These are phyloP conservation scores for Periophthalmus magnuspinnatus DNA, from an alignment of 2,797 vertebrate genomes.

Conservation along the genomic window DNA sequence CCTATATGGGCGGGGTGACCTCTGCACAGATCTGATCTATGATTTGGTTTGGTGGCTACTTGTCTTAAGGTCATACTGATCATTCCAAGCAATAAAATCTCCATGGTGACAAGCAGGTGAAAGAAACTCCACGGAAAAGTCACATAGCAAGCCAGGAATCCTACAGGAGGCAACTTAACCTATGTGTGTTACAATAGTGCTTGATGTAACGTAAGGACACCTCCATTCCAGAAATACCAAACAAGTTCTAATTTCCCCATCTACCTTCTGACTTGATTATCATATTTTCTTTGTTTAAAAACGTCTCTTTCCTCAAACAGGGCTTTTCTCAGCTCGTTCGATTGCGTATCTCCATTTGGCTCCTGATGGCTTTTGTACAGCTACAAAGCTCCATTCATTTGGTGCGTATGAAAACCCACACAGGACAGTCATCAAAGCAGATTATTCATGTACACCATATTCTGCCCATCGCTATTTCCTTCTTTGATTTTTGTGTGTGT, in stretches of 20 bases:
- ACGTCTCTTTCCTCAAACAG: conserved; percentile 29
- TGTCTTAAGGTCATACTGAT: too few species aligned
- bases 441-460: conserved; percentile 49
- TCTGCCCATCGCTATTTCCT: conserved; percentile 24
- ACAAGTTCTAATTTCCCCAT: conserved; percentile 10
- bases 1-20: too few species aligned
- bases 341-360: conserved; percentile 18
- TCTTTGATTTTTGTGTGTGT: conserved; percentile 34
- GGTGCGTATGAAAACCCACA: conserved; percentile 45
- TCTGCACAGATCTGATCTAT: too few species aligned
- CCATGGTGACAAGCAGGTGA: too few species aligned
- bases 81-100: too few species aligned
- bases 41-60: too few species aligned
- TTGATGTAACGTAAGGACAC: background rate
- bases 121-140: too few species aligned
- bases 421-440: conserved; percentile 56
- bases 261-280: conserved; percentile 12
- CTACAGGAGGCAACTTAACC: too few species aligned
- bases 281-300: conserved; percentile 24
- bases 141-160: too few species aligned
- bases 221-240: background rate
- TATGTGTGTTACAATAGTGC: too few species aligned
- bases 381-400: conserved; percentile 47
- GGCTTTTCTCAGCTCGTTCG: conserved; percentile 28
- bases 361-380: conserved; percentile 51